These are phyloP conservation scores for Hemaris fuciformis DNA, from an alignment of 2,888 invertebrate genomes.

Conservation along the genomic window DNA sequence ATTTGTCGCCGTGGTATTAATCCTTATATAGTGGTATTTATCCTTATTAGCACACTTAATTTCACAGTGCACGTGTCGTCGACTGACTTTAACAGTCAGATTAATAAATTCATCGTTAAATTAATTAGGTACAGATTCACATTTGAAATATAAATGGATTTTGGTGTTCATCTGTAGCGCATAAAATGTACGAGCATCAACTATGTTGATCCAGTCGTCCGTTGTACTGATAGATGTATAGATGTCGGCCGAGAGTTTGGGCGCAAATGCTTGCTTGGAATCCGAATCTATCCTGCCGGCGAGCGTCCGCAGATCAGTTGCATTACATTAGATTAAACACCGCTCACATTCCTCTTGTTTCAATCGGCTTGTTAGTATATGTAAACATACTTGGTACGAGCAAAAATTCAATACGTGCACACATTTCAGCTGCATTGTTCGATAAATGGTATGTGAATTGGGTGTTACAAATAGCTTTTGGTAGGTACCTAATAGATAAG, in stretches of 20 bases:
- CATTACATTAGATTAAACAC: constrained; percentile 74
- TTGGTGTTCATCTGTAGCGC: neutral
- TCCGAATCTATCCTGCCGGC: constrained; percentile 59
- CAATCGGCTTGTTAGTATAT: constrained; percentile 19
- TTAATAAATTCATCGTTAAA: constrained; percentile 44
- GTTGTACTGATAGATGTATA: constrained; percentile 19
- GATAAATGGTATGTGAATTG: neutral
- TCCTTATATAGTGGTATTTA: too few species aligned
- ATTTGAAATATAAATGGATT: constrained; percentile 28
- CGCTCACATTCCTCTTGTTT: constrained; percentile 59
- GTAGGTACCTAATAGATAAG: neutral
- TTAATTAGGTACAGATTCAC: constrained; percentile 43
- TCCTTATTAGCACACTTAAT: too few species aligned
- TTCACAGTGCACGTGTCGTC: neutral
- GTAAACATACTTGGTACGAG: neutral
- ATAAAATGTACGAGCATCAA: neutral
- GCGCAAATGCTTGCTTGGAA: constrained; percentile 66
- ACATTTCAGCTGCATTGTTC: too few species aligned
- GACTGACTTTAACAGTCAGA: constrained; percentile 48
- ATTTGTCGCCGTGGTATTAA: too few species aligned
- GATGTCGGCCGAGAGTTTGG: constrained; percentile 27
- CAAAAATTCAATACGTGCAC: neutral
- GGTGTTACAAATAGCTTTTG: neutral
- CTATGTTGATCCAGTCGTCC: constrained; percentile 21
- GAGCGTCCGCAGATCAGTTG: constrained; percentile 61